Conservation (phyloP, 2,888 invertebrate species). For the Azorinus chamasolen region DNA sequence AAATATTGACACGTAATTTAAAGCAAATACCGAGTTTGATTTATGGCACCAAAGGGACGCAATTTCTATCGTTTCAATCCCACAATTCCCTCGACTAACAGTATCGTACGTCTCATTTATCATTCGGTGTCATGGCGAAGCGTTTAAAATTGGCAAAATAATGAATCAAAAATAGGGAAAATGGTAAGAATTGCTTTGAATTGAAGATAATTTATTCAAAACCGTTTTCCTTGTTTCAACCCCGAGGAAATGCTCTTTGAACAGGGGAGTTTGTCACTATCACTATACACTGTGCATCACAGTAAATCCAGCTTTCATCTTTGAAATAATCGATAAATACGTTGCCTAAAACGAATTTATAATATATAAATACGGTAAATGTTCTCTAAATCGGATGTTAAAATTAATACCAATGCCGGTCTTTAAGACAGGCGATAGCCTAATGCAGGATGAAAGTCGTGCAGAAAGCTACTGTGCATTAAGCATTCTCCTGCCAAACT, state of each 20-base stretch:
- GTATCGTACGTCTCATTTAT: conserved; percentile 46
- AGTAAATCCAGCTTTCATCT: too few species aligned
- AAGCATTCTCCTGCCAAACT: too few species aligned
- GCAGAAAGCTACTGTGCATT: too few species aligned
- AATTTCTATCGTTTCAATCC: conserved; percentile 57
- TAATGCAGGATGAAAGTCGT: too few species aligned
- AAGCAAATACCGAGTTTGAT: conserved; percentile 68
- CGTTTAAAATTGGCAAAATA: conserved; percentile 69
- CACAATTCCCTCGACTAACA: conserved; percentile 44
- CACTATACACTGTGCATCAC: too few species aligned
- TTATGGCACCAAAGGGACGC: conserved; percentile 62
- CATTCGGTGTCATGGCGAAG: conserved; percentile 57
- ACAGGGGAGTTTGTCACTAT: too few species aligned
- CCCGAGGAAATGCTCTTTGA: background rate
- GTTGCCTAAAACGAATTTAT: too few species aligned
- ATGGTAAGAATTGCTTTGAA: conserved; percentile 40
- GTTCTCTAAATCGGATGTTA: too few species aligned
- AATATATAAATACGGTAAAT: too few species aligned
- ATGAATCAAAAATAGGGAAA: conserved; percentile 58
- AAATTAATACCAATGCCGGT: too few species aligned
- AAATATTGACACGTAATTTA: conserved; percentile 68
- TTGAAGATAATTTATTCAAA: conserved; percentile 15
- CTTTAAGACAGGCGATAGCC: too few species aligned
- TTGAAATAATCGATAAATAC: too few species aligned
- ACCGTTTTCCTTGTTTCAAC: background rate